phyloP scores from a whole-genome alignment of 2,113 vertebrate species.

The Talpa occidentalis region DNA sequence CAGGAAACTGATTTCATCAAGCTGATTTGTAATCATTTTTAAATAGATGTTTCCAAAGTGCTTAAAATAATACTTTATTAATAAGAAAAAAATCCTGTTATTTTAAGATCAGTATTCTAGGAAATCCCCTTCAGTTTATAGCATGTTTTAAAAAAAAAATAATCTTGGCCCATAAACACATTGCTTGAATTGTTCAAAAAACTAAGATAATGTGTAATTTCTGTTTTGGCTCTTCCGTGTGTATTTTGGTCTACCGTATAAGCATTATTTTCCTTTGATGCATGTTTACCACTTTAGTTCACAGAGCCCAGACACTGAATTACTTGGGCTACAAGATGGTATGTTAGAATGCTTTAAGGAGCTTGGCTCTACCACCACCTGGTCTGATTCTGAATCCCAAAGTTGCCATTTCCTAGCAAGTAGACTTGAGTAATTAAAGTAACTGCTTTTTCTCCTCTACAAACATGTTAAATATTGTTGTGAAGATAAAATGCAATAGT shows the following conservation, averaged over 20 bases:
- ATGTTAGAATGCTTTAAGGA: background rate
- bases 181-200: background rate
- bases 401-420: background rate
- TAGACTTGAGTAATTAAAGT: background rate
- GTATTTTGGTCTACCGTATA: constrained; percentile 1
- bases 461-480: background rate
- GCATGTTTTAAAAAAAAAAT: background rate
- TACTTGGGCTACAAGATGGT: background rate
- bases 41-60: constrained; percentile 8
- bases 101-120: background rate
- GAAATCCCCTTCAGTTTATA: background rate
- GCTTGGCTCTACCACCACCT: background rate
- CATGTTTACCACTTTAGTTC: background rate
- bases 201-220: background rate
- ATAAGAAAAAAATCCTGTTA: background rate
- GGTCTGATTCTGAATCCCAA: background rate
- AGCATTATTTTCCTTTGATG: background rate
- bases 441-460: background rate
- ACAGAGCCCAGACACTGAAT: background rate
- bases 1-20: background rate
- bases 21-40: constrained; percentile 39
- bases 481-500: background rate
- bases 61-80: constrained; percentile 41
- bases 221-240: background rate
- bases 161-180: background rate